These are phyloP conservation scores for Catostomus latipinnis DNA, from an alignment of 2,797 vertebrate species.

Conservation along the genomic window DNA sequence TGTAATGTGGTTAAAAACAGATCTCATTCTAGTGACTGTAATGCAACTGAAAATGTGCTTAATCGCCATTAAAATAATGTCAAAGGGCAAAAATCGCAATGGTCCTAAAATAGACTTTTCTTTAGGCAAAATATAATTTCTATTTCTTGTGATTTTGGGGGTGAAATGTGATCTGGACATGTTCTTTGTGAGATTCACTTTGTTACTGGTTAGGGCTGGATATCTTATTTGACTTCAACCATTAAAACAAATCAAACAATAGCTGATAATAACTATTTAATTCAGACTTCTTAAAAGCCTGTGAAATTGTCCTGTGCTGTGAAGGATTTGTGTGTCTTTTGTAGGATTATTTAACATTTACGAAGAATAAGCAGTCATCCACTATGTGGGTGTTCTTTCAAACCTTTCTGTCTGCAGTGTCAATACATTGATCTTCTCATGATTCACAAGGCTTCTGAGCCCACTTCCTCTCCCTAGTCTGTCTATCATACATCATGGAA, in stretches of 20 bases:
- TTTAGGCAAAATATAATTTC: no score
- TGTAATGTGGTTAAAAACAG: no score
- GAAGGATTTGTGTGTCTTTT: not conserved
- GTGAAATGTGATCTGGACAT: not conserved
- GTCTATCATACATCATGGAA: not conserved
- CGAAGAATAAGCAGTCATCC: conserved; percentile 5
- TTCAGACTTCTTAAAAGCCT: not conserved
- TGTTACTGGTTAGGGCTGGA: not conserved
- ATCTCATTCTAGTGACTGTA: no score
- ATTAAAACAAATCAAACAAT: not conserved
- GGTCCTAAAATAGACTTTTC: not conserved
- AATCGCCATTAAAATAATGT: no score
- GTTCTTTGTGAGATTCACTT: not conserved
- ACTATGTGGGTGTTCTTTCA: not conserved
- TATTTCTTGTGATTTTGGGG: not conserved
- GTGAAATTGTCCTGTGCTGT: not conserved
- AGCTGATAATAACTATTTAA: not conserved
- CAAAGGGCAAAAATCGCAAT: not conserved
- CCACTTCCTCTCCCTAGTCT: not conserved
- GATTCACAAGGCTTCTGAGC: not conserved
- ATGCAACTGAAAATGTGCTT: no score
- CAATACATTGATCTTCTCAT: not conserved
- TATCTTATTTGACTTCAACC: not conserved
- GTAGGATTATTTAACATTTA: not conserved
- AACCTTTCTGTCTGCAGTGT: not conserved